These are phyloP conservation scores for Drosophila atroscutellata DNA, from an alignment of 2,888 invertebrate genomes.

Conservation along the genomic window DNA sequence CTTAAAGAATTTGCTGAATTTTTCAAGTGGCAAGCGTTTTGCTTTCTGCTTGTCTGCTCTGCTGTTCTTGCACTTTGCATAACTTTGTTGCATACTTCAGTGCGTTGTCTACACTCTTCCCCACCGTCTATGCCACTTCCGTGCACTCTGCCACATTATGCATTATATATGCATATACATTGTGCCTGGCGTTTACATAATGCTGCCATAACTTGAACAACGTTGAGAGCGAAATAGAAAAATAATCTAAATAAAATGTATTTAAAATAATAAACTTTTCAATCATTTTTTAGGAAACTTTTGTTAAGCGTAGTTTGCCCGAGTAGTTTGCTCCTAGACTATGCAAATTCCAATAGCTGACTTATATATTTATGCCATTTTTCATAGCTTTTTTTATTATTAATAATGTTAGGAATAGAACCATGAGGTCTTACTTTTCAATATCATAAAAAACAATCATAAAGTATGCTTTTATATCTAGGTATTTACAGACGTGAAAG, in stretches of 20 bases:
- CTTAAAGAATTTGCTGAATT: constrained; percentile 49
- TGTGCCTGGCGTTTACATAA: constrained; percentile 76
- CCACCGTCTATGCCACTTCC: neutral
- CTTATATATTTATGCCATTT: neutral
- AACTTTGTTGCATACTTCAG: constrained; percentile 77
- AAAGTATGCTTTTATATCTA: neutral
- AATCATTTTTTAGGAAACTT: constrained; percentile 59
- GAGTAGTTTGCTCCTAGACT: constrained; percentile 11
- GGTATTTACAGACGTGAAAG: neutral
- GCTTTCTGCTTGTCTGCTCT: constrained; percentile 57
- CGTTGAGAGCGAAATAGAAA: constrained; percentile 12
- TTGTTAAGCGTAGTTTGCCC: constrained; percentile 6
- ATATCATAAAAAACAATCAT: neutral
- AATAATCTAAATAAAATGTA: constrained; percentile 21
- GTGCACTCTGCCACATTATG: constrained; percentile 57
- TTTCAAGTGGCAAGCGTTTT: constrained; percentile 73
- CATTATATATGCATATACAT: constrained; percentile 79
- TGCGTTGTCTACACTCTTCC: constrained; percentile 38
- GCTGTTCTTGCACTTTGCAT: constrained; percentile 73
- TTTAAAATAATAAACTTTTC: constrained; percentile 49
- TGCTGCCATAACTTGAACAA: constrained; percentile 65
- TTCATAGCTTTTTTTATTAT: neutral
- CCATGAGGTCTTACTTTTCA: no score
- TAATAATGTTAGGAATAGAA: neutral
- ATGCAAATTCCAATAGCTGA: neutral